Base-by-base conservation (phyloP, 2,888 invertebrate species). In the Diogma glabrata region DNA sequence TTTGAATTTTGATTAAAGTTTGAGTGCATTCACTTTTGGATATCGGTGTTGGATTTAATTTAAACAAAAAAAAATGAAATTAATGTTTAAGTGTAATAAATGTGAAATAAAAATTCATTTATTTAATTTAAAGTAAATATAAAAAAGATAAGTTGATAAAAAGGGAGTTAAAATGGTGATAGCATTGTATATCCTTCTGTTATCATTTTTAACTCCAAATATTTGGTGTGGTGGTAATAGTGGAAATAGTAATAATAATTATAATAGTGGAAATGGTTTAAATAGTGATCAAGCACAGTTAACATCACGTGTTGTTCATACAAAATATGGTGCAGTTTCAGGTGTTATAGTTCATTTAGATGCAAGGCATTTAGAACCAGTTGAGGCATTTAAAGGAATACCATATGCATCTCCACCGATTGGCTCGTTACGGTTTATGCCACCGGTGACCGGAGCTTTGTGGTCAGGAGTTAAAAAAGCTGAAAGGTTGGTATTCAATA, bases 331-430 rank as follows among this genome's bases (percentile, higher is more conserved):
- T 57, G 88, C 87, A 65, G 79, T 90, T 57, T 81, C 87, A 64
- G 90, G 90, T 49, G 82, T 87, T 59, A 87, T 90, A 61, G 84
- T 87, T 51, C 84, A 85, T 54, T 80, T 87, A 59, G 88, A 89
- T 61, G 79, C 83, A 20, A 79, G 87, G 57, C 84, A 82, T 64
- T 71, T 90, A 60, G 89, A 89, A 67, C 86, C 88, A 52, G 93
- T 95, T 17, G 94, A 94, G 69, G 87, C 90, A 56, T 95, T 91
- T 67, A 78, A 88, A 49, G 95, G 95, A 7, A 84, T 96, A 53
- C 94, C 94, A 5, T 96, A 95, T 69, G 96, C 94, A 22, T 90
- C 92, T 47, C 87, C 95, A 19, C 93, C 94, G 26, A 74, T 87
- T 40, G 92, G 90, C 6, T 82, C 84, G 52, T 73, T 95, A 54